Percentiles rank a stretch among this genome's conserved stretches.
Conservation (phyloP, 2,888 invertebrate genomes). For the Pharmacophagus antenor region DNA sequence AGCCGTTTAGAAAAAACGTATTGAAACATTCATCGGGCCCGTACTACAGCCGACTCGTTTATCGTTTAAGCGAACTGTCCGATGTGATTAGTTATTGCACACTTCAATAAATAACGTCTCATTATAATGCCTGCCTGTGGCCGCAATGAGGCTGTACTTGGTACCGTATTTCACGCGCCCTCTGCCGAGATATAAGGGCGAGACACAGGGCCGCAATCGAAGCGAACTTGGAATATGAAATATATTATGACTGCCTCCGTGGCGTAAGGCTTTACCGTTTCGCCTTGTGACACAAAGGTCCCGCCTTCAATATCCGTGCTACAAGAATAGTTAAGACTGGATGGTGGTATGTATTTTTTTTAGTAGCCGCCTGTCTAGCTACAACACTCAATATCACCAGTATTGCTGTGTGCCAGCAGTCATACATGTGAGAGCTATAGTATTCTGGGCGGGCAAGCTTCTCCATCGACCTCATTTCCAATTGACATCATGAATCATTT, state of each 20-base stretch:
- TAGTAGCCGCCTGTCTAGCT: no score
- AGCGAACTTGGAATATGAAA: neutral
- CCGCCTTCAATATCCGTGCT: no score
- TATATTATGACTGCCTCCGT: neutral
- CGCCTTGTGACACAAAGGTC: no score
- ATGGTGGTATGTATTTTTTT: no score
- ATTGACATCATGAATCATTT: no score
- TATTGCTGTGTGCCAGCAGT: no score
- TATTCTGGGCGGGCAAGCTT: no score
- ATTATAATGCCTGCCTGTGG: slow-evolving; percentile 65
- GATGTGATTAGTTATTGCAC: slow-evolving; percentile 61
- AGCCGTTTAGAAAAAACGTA: slow-evolving; percentile 18
- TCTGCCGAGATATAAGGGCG: slow-evolving; percentile 15
- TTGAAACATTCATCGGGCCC: slow-evolving; percentile 20
- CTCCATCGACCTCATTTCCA: no score
- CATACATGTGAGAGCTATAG: no score
- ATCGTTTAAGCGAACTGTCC: slow-evolving; percentile 38
- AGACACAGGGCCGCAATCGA: slow-evolving; percentile 16
- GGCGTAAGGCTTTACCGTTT: neutral
- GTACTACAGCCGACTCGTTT: slow-evolving; percentile 30
- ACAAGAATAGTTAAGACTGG: no score
- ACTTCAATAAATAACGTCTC: slow-evolving; percentile 75
- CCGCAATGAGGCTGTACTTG: slow-evolving; percentile 51
- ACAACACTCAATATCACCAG: no score
- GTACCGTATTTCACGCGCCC: slow-evolving; percentile 62